Conservation (phyloP, 2,113 vertebrate species). For the Alectura lathami region DNA sequence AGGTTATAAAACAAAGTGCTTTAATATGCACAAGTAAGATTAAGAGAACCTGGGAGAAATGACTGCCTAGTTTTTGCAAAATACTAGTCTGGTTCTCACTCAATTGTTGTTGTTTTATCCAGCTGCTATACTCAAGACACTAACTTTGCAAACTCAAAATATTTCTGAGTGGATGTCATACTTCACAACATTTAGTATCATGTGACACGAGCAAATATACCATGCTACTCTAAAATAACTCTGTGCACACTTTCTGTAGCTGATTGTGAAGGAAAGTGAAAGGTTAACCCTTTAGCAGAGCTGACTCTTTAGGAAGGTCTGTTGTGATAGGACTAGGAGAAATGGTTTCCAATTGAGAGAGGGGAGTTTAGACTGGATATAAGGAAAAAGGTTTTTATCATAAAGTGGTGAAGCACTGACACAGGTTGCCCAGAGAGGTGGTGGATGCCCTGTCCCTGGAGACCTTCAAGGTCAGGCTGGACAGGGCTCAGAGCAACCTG, state of each 20-base stretch:
- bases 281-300: no score
- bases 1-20: not conserved
- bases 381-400: no score
- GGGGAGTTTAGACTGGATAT: no score
- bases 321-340: no score
- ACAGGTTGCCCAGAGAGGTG: no score
- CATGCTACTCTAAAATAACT: not conserved
- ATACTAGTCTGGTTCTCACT: not conserved
- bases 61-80: not conserved
- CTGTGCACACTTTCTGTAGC: not conserved
- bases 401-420: no score
- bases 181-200: not conserved
- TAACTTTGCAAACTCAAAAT: not conserved
- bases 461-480: no score
- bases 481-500: no score
- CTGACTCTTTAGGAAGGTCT: no score
- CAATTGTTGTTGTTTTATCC: not conserved
- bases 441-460: no score
- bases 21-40: not conserved
- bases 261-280: not conserved
- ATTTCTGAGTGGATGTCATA: not conserved
- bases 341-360: no score
- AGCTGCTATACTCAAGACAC: not conserved
- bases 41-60: not conserved
- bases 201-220: not conserved